Conservation (phyloP, 2,113 vertebrate genomes). For the rabbit (Oryctolagus cuniculus) region mOryCun1.1 NC_091435.1:155828001-155828500, state of each 20-base stretch:
- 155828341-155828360: background rate
- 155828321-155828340: background rate
- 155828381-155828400: background rate
- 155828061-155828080: background rate
- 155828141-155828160: background rate
- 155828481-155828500: conserved; percentile 19
- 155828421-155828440: background rate
- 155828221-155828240: background rate
- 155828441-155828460: background rate
- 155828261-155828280: background rate
- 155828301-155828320: background rate
- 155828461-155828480: background rate
- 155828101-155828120: background rate
- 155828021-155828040: background rate
- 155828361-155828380: background rate
- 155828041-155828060: background rate
- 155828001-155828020: background rate
- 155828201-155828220: background rate
- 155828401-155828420: background rate
- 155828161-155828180: background rate
- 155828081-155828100: background rate
- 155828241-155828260: background rate
- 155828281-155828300: background rate
- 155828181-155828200: background rate
- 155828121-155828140: background rate